Evolutionary conservation across 2,888 invertebrate species (phyloP).

Genomic region (Hypolimnas misippus): DNA sequence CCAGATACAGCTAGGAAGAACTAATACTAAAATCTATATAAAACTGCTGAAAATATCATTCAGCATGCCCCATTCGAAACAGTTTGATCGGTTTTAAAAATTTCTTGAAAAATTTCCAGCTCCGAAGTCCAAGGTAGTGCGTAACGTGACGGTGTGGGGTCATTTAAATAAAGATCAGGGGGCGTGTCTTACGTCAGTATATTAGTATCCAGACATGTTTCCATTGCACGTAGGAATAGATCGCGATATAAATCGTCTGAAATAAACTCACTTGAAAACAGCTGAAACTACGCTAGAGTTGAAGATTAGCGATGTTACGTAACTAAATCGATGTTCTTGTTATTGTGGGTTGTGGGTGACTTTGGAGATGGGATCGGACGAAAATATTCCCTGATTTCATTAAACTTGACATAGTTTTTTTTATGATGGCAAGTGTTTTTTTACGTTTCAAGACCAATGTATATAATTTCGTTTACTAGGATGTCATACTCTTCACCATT

Average conservation of each 20-base stretch:
- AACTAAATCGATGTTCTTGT: background rate
- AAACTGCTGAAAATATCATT: background rate
- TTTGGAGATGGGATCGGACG: background rate
- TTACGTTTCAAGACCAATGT: too few relatives aligned
- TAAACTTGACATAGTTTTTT: background rate
- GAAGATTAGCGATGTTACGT: background rate
- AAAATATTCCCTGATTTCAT: background rate
- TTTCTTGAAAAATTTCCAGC: conserved; percentile 18
- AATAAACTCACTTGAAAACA: background rate
- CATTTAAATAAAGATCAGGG: conserved; percentile 46
- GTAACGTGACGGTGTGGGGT: conserved; percentile 39
- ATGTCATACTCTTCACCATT: too few relatives aligned
- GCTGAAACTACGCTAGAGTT: background rate
- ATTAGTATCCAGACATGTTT: conserved; percentile 13
- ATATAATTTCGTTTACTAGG: too few relatives aligned
- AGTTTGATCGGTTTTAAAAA: too few relatives aligned
- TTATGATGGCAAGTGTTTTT: too few relatives aligned
- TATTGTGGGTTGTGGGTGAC: background rate
- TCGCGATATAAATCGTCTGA: conserved; percentile 9
- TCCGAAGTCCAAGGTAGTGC: conserved; percentile 50
- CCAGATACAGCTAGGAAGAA: too few relatives aligned
- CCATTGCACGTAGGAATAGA: background rate
- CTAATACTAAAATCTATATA: too few relatives aligned
- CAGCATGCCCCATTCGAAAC: background rate
- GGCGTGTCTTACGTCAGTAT: conserved; percentile 52